These are phyloP conservation scores for Trinectes maculatus DNA, from an alignment of 2,113 vertebrate genomes.

Conservation along the genomic window DNA sequence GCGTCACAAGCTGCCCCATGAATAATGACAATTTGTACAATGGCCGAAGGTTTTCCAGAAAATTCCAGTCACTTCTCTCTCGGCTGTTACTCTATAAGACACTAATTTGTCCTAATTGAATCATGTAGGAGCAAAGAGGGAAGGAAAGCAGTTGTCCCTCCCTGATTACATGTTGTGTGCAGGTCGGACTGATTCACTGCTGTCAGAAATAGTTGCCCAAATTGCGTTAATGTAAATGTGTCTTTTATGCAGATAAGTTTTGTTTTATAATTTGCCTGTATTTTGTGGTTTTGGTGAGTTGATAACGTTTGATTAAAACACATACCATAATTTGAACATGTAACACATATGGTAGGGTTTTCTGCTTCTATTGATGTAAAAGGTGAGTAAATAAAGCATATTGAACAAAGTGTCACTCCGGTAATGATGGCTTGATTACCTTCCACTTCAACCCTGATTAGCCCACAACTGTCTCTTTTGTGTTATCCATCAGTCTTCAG, in stretches of 20 bases:
- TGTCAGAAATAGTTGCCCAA: neutral
- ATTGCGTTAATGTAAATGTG: too few species aligned
- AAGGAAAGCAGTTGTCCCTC: constrained; percentile 7
- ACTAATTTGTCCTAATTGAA: constrained; percentile 29
- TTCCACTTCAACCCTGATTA: neutral
- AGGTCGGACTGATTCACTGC: neutral
- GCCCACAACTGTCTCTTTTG: neutral
- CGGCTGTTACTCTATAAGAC: constrained; percentile 5
- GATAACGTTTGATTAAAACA: too few species aligned
- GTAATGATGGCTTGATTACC: neutral
- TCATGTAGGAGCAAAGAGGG: constrained; percentile 8
- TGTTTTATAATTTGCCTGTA: too few species aligned
- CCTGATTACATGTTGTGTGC: neutral
- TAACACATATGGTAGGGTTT: too few species aligned
- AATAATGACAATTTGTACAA: constrained; percentile 26
- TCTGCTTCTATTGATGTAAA: too few species aligned
- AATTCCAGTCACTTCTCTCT: constrained; percentile 20
- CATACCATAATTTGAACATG: too few species aligned
- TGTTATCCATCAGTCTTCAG: constrained; percentile 13
- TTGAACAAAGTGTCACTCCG: too few species aligned
- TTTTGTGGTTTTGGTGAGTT: too few species aligned
- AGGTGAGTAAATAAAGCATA: too few species aligned
- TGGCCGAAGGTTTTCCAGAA: constrained; percentile 31
- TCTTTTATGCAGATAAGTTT: too few species aligned
- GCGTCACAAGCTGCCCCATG: constrained; percentile 1